Evolutionary conservation across 2,888 invertebrate species (phyloP).

Genomic region (Prenolepis imparis): DNA sequence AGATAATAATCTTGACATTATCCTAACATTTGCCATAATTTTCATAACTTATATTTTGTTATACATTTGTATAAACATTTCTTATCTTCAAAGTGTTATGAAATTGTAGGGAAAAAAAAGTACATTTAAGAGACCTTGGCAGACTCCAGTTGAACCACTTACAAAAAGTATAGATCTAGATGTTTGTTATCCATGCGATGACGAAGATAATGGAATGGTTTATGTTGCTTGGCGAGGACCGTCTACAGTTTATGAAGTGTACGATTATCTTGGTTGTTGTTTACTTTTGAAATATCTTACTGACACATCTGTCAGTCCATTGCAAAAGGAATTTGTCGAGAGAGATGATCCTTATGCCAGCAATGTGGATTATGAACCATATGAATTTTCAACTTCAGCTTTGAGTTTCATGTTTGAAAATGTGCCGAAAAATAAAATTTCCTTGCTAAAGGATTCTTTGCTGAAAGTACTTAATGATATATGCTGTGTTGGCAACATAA

Average conservation of each 20-base stretch:
- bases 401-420: constrained; percentile 92
- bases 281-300: constrained; percentile 93
- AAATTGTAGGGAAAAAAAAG: constrained; percentile 86
- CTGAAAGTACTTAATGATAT: constrained; percentile 87
- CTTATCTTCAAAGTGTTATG: background rate
- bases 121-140: constrained; percentile 92
- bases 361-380: constrained; percentile 90
- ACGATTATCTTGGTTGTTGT: constrained; percentile 89
- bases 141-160: constrained; percentile 90
- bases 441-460: constrained; percentile 89
- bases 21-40: background rate
- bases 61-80: background rate
- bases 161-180: constrained; percentile 88
- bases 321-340: constrained; percentile 94
- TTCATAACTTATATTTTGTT: constrained; percentile 1
- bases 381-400: constrained; percentile 91
- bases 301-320: constrained; percentile 94
- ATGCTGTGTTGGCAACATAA: constrained; percentile 87
- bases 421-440: constrained; percentile 91
- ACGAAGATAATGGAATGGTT: constrained; percentile 93
- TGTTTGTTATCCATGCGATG: constrained; percentile 93
- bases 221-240: constrained; percentile 94
- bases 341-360: constrained; percentile 93
- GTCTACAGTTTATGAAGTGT: constrained; percentile 88
- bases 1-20: background rate